Base-by-base conservation (phyloP, 2,113 vertebrate genomes). In the Tapirus terrestris region DNA sequence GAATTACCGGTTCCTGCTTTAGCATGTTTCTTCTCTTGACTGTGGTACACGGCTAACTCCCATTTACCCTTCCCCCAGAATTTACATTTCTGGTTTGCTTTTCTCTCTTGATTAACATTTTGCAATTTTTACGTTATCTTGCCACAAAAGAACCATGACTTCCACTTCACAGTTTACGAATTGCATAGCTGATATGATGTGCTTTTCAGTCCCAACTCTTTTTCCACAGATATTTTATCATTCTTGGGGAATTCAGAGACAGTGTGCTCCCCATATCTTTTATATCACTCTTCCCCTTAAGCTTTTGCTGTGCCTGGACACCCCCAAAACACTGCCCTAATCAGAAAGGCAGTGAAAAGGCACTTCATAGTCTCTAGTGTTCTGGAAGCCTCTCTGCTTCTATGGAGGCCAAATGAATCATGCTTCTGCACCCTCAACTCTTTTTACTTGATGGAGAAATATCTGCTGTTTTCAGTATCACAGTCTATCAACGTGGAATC, bases 361-460 rank as follows among this genome's bases (percentile, higher is more conserved):
- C 58, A 51, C 0, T 53, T 23, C 21, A 21, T 33, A 95, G 60
- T 97, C 89, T 73, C 77, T 65, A 96, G 93, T 98, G 96, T 98
- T 94, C 97, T 97, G 98, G 92, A 97, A 83, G 83, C 77, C 36
- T 96, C 94, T 96, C 83, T 97, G 94, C 95, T 92, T 96, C 91
- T 82, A 11, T 63, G 89, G 92, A 14, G 23, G 48, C 90, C 0
- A 87, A 60, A 58, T 97, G 98, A 98, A 83, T 98, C 98, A 98
- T 10, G 27, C 51, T 81, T 45, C 48, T 14, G 12, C 10, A 65
- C 2, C 3, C 31, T 56, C 75, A 53, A 70, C 68, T 95, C 96
- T 94, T 98, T 98, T 94, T 79, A 83, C 95, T 96, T 92, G 97
- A 97, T 95, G 72, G 95, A 96, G 98, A 98, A 96, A 93, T 96